These are phyloP conservation scores for Microtus richardsoni DNA, from an alignment of 2,113 vertebrate genomes.

Conservation along the genomic window DNA sequence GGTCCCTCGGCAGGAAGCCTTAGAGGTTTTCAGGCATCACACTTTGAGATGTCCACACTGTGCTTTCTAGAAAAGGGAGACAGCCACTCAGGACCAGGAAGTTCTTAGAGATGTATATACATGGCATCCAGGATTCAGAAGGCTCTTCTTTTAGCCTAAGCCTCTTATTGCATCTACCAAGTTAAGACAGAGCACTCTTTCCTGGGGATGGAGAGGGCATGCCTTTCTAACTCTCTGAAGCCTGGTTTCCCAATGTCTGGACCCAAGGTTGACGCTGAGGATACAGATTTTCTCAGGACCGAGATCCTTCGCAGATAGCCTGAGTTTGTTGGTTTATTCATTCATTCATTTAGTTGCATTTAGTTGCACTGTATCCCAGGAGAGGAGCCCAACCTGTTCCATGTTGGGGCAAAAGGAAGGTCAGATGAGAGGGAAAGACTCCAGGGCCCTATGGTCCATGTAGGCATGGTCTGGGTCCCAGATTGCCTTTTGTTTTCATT, in stretches of 20 bases:
- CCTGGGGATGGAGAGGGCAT: background rate
- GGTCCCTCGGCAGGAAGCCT: background rate
- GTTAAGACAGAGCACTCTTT: background rate
- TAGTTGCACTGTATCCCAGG: background rate
- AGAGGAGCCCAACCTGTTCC: background rate
- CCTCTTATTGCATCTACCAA: background rate
- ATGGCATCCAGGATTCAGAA: background rate
- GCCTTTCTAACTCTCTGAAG: background rate
- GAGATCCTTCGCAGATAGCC: background rate
- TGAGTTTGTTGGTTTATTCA: background rate
- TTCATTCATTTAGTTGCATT: background rate
- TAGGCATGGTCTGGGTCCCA: fast-evolving
- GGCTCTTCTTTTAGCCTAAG: background rate
- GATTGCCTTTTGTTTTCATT: background rate
- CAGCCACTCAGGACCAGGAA: background rate
- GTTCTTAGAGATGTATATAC: background rate
- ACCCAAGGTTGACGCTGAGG: background rate
- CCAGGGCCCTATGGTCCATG: fast-evolving
- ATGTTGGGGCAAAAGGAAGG: background rate
- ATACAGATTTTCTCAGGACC: background rate
- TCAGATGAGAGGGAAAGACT: background rate
- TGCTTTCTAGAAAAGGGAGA: background rate
- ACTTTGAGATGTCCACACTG: fast-evolving
- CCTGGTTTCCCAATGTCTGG: background rate
- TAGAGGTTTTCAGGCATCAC: background rate